phyloP scores from a whole-genome alignment of 2,797 vertebrate genomes.

The Triplophysa bombifrons region DNA sequence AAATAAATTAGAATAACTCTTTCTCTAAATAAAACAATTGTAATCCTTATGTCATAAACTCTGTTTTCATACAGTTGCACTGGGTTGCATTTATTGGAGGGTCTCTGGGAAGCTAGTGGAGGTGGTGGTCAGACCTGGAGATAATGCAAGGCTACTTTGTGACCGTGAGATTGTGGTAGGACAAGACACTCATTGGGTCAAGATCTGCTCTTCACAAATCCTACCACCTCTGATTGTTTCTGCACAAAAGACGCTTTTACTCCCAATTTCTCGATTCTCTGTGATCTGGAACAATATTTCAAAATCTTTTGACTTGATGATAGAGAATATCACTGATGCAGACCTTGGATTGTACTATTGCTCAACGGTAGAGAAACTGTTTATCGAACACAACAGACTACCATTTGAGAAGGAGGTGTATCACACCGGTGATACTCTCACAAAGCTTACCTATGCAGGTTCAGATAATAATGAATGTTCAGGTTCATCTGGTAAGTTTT shows the following conservation, averaged over 20 bases:
- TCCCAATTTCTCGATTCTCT: conserved; percentile 16
- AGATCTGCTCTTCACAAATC: conserved; percentile 22
- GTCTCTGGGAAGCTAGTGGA: conserved; percentile 8
- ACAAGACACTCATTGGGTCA: conserved; percentile 15
- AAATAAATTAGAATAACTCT: background rate
- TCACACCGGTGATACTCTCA: conserved; percentile 6
- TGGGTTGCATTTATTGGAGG: conserved; percentile 2
- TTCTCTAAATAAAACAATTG: background rate
- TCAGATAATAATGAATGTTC: background rate
- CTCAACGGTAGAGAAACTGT: background rate
- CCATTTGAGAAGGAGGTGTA: background rate
- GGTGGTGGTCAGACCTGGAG: conserved; percentile 25
- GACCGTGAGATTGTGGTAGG: background rate
- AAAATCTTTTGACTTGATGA: conserved; percentile 14
- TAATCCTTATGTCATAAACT: background rate
- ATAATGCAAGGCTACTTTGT: conserved; percentile 32
- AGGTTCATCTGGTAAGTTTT: conserved; percentile 2
- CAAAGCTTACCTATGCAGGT: conserved; percentile 18
- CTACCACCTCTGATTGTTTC: conserved; percentile 18
- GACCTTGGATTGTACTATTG: conserved; percentile 47
- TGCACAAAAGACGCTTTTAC: background rate
- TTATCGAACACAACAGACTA: accelerated
- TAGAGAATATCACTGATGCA: conserved; percentile 33
- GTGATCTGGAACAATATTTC: background rate
- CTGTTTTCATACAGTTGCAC: background rate